A percentile compares a stretch with the other conserved stretches of the same genome.
These are phyloP conservation scores for Monarcha castaneiventris DNA, from an alignment of 2,113 vertebrate species.

Conservation along the genomic window DNA sequence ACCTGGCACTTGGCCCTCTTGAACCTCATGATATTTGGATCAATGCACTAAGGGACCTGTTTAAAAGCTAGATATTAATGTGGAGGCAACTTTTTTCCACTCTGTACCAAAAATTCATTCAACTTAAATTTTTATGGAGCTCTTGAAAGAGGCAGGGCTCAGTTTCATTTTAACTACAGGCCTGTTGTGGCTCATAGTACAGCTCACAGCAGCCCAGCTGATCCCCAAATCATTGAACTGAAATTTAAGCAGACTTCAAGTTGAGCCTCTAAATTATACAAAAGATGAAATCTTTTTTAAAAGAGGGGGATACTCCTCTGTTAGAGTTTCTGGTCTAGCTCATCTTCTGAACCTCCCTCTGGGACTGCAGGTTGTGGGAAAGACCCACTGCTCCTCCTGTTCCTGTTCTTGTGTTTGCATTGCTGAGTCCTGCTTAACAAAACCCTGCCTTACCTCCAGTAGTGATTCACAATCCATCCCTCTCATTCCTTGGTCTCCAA, in stretches of 20 bases:
- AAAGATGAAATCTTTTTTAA: background rate
- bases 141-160: background rate
- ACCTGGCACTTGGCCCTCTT: background rate
- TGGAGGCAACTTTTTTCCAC: background rate
- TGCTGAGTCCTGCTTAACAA: background rate
- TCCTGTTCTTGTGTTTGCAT: background rate
- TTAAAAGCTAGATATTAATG: constrained; percentile 10
- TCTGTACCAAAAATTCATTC: background rate
- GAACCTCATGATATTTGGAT: background rate
- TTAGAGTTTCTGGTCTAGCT: background rate
- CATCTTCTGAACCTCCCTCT: background rate
- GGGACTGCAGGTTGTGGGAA: background rate
- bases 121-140: constrained; percentile 19
- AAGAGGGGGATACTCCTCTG: background rate
- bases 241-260: background rate
- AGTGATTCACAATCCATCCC: background rate
- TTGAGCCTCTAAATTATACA: background rate
- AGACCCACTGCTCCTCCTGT: background rate
- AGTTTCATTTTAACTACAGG: constrained; percentile 26
- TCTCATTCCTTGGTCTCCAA: background rate
- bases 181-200: constrained; percentile 4
- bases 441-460: background rate
- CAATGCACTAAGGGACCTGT: background rate
- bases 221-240: background rate
- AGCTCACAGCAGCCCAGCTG: background rate